These are phyloP conservation scores for Pollenia amentaria DNA, from an alignment of 2,888 invertebrate species.

Conservation along the genomic window DNA sequence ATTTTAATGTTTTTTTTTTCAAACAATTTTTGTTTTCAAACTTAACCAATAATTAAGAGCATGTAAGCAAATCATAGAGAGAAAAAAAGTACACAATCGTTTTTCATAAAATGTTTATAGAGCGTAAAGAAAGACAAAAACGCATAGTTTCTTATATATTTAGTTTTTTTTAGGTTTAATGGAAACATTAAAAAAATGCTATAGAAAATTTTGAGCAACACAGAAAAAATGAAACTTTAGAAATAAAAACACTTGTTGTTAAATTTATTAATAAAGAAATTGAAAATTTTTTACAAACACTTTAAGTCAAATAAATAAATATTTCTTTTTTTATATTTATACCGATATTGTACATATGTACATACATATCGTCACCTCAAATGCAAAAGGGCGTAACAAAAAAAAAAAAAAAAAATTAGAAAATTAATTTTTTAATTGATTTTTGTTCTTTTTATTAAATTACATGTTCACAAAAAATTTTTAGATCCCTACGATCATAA, in stretches of 20 bases:
- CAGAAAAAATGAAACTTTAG: conserved; percentile 8
- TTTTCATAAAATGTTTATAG: conserved; percentile 67
- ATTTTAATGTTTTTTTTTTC: conserved; percentile 18
- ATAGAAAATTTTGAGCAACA: conserved; percentile 21
- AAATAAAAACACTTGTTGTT: conserved; percentile 26
- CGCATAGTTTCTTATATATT: conserved; percentile 46
- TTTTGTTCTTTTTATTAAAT: too few relatives aligned
- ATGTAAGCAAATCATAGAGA: conserved; percentile 48
- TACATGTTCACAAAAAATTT: too few relatives aligned
- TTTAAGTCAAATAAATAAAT: not conserved
- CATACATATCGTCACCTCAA: not conserved
- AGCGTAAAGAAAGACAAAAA: conserved; percentile 71
- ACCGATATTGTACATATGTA: not conserved
- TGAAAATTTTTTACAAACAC: conserved; percentile 38
- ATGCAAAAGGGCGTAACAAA: too few relatives aligned
- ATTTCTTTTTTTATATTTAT: not conserved
- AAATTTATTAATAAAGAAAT: conserved; percentile 19
- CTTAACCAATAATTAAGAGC: conserved; percentile 59
- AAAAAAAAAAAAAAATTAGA: too few relatives aligned
- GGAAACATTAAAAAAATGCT: conserved; percentile 18
- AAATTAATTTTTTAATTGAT: too few relatives aligned
- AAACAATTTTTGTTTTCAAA: conserved; percentile 36
- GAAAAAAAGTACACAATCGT: conserved; percentile 45
- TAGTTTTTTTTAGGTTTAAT: conserved; percentile 1
- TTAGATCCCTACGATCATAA: too few relatives aligned